Percentiles rank a stretch among this genome's conserved stretches.
Evolutionary conservation across 2,888 invertebrate species (phyloP).

Genomic region (Nebria brevicollis): DNA sequence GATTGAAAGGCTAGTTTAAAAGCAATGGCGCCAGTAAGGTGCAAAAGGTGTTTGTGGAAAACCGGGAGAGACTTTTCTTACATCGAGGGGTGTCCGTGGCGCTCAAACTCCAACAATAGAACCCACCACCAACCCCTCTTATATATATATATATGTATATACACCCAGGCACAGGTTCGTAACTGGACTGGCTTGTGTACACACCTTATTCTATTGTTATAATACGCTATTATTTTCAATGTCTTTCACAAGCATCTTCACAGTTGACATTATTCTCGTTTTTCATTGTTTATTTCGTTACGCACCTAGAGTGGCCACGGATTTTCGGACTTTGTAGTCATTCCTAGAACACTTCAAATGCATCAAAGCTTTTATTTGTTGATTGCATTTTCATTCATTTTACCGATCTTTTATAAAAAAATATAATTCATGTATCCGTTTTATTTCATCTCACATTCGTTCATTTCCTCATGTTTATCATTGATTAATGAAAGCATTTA

Average conservation of each 20-base stretch:
- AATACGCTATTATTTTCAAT: neutral
- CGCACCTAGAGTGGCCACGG: neutral
- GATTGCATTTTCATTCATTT: neutral
- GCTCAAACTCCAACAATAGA: neutral
- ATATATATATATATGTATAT: neutral
- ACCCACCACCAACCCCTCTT: neutral
- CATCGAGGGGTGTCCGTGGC: neutral
- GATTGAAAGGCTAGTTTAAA: neutral
- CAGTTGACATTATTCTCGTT: slow-evolving; percentile 7
- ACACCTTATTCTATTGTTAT: neutral
- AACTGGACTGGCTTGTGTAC: neutral
- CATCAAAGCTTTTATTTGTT: neutral
- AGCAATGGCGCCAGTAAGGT: neutral
- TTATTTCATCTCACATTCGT: too few relatives aligned
- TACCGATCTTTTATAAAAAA: neutral
- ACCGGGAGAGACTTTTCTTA: neutral
- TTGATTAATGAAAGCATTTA: too few relatives aligned
- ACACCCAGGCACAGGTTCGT: neutral
- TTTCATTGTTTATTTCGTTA: slow-evolving; percentile 11
- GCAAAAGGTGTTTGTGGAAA: neutral
- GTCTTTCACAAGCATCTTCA: slow-evolving; percentile 6
- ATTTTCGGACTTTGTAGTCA: neutral
- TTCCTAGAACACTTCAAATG: slow-evolving; percentile 2
- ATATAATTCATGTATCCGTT: too few relatives aligned
- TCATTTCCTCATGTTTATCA: too few relatives aligned